These are phyloP conservation scores for Rosalia funebris DNA, from an alignment of 2,888 invertebrate species.

Conservation along the genomic window DNA sequence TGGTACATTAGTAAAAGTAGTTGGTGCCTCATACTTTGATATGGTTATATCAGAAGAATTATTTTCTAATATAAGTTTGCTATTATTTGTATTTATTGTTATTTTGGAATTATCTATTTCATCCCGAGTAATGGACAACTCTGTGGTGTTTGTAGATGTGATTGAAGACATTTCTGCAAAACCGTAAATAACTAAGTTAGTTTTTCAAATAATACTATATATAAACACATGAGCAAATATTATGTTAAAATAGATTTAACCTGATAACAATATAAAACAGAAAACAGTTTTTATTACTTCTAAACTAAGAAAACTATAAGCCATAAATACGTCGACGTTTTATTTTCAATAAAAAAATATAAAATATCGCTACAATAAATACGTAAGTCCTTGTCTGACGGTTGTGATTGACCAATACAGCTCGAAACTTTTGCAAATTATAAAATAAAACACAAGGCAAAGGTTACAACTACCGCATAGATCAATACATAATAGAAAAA, in stretches of 20 bases:
- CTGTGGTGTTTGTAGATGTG: slow-evolving; percentile 39
- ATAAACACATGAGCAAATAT: slow-evolving; percentile 32
- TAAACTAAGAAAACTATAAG: slow-evolving; percentile 11
- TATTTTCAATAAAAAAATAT: slow-evolving; percentile 30
- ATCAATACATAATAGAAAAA: slow-evolving; percentile 41
- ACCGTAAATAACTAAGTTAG: slow-evolving; percentile 39
- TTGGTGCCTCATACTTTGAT: slow-evolving; percentile 45
- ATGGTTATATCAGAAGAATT: slow-evolving; percentile 48
- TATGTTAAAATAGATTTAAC: slow-evolving; percentile 28
- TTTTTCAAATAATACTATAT: slow-evolving; percentile 42
- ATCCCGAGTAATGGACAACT: slow-evolving; percentile 38
- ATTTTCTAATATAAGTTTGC: slow-evolving; percentile 48
- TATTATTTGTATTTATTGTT: slow-evolving; percentile 39
- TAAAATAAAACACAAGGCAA: slow-evolving; percentile 41
- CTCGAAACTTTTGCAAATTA: slow-evolving; percentile 38
- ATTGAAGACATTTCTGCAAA: slow-evolving; percentile 56
- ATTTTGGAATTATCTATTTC: slow-evolving; percentile 41
- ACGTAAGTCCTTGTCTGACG: slow-evolving; percentile 44
- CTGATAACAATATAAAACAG: slow-evolving; percentile 13
- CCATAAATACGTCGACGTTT: slow-evolving; percentile 16
- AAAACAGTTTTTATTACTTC: background rate
- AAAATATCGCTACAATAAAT: slow-evolving; percentile 32
- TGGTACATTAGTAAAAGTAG: slow-evolving; percentile 35
- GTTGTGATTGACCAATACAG: slow-evolving; percentile 42
- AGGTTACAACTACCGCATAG: slow-evolving; percentile 25